Conservation (phyloP, 2,113 vertebrate genomes). For the Loxodonta africana region DNA sequence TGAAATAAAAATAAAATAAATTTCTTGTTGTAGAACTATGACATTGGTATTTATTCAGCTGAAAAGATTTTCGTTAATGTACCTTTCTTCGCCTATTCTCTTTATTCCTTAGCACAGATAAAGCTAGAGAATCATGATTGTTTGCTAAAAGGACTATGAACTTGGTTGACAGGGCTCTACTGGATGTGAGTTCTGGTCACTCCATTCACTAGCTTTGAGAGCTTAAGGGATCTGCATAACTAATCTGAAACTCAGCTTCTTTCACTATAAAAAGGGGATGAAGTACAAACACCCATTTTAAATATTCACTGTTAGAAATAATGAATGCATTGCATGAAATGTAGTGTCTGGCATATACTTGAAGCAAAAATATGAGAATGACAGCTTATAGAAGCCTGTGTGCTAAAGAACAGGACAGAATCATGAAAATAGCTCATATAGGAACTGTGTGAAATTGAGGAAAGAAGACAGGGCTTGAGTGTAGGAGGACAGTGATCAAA, state of each 20-base stretch:
- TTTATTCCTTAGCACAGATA: neutral
- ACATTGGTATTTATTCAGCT: neutral
- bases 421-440: neutral
- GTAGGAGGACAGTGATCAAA: neutral
- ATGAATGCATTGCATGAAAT: neutral
- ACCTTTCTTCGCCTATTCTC: neutral
- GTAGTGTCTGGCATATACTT: neutral
- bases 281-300: conserved; percentile 20
- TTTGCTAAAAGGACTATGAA: neutral
- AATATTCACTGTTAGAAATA: neutral
- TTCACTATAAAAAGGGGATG: neutral
- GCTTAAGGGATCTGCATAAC: neutral
- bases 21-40: neutral
- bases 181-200: neutral
- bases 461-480: neutral
- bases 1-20: neutral
- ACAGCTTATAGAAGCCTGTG: neutral
- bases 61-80: neutral
- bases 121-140: neutral
- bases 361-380: neutral
- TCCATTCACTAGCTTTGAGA: neutral
- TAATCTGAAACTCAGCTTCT: neutral
- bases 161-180: accelerated
- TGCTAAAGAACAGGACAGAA: neutral
- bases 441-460: neutral